phyloP scores from a whole-genome alignment of 2,888 invertebrate species.

The Scaptomyza parva region DNA sequence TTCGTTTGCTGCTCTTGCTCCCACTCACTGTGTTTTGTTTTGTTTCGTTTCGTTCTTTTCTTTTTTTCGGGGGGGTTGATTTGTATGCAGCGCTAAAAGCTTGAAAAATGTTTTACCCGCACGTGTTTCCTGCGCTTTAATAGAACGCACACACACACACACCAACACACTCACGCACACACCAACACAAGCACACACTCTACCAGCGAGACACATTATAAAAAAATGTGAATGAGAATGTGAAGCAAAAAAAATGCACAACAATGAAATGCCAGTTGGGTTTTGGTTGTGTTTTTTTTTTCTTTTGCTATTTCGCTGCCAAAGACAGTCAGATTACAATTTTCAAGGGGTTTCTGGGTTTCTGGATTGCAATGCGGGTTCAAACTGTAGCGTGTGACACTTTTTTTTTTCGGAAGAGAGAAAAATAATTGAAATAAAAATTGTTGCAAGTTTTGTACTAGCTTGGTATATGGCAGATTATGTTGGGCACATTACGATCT shows the following conservation, averaged over 20 bases:
- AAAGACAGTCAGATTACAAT: slow-evolving; percentile 64
- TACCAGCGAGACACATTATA: slow-evolving; percentile 65
- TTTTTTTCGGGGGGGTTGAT: slow-evolving; percentile 69
- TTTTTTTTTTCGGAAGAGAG: not conserved
- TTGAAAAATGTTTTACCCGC: slow-evolving; percentile 80
- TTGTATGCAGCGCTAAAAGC: slow-evolving; percentile 80
- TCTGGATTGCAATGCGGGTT: slow-evolving; percentile 6
- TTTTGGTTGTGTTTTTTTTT: slow-evolving; percentile 1
- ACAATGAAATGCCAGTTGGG: slow-evolving; percentile 75
- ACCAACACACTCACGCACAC: slow-evolving; percentile 9
- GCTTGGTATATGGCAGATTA: slow-evolving; percentile 27
- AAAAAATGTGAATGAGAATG: slow-evolving; percentile 61
- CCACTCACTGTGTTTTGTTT: not conserved
- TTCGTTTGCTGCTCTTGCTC: slow-evolving; percentile 7
- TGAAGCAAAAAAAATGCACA: slow-evolving; percentile 65
- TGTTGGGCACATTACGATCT: slow-evolving; percentile 50
- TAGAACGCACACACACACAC: slow-evolving; percentile 55
- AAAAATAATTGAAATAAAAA: slow-evolving; percentile 27
- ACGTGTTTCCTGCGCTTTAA: slow-evolving; percentile 80
- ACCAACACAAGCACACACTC: no score
- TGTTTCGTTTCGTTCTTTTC: no score
- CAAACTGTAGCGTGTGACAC: not conserved
- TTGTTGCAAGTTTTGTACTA: slow-evolving; percentile 55
- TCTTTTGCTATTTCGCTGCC: slow-evolving; percentile 30
- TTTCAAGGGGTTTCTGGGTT: slow-evolving; percentile 31